Conservation (phyloP, 2,113 vertebrate species). For the Delphinus delphis region DNA sequence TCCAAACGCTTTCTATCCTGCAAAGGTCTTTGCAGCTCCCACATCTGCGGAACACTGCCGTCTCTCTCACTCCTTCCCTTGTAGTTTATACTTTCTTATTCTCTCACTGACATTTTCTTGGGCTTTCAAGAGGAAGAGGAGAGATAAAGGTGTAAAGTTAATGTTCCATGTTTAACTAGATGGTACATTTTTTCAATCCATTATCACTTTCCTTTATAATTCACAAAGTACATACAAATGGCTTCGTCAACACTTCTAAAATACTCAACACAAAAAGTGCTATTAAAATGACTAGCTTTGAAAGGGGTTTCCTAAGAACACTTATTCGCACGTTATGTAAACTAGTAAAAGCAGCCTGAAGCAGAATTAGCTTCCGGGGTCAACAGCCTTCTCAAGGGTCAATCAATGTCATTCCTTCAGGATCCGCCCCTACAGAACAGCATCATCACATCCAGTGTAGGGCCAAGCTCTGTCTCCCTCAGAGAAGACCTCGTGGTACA, state of each 20-base stretch:
- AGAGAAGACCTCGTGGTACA: not conserved
- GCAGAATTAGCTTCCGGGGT: not conserved
- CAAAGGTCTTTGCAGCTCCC: not conserved
- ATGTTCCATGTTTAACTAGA: not conserved
- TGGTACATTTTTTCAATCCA: not conserved
- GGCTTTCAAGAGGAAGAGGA: not conserved
- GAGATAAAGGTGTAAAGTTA: not conserved
- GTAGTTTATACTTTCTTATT: not conserved
- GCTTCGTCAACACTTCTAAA: not conserved
- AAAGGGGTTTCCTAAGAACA: too few relatives aligned
- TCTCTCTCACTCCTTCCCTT: not conserved
- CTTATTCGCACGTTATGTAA: not conserved
- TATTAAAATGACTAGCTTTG: not conserved
- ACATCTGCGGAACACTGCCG: not conserved
- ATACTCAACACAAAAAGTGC: not conserved
- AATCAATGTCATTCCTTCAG: not conserved
- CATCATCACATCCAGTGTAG: fast-evolving
- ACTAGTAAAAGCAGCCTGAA: not conserved
- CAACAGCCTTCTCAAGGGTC: not conserved
- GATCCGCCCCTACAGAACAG: not conserved
- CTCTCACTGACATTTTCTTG: not conserved
- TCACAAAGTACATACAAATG: not conserved
- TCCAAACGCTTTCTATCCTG: not conserved
- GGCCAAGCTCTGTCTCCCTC: not conserved
- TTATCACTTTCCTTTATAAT: not conserved